Percentiles rank a stretch among this genome's conserved stretches.
Evolutionary conservation across 2,797 vertebrate genomes (phyloP).

Genomic region (Geotria australis): DNA sequence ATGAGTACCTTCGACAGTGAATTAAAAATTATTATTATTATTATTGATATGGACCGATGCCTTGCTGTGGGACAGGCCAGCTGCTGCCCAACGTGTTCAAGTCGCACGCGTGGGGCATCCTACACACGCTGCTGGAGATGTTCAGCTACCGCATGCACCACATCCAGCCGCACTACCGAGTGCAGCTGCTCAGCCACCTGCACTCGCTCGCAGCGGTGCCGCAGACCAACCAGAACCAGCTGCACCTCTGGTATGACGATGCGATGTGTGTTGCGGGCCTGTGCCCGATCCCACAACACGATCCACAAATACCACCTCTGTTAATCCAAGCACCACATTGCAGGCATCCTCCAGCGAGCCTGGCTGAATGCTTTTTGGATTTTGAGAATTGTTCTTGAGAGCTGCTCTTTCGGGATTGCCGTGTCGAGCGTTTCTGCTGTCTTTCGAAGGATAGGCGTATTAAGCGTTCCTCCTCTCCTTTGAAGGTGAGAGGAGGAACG

Average conservation of each 20-base stretch:
- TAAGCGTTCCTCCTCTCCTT: too few species aligned
- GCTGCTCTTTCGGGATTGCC: too few species aligned
- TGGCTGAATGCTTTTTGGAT: too few species aligned
- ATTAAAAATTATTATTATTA: too few species aligned
- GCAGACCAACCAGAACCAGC: conserved; percentile 94
- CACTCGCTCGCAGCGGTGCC: conserved; percentile 79
- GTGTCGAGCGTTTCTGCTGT: too few species aligned
- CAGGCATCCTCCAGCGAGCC: too few species aligned
- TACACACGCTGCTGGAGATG: conserved; percentile 89
- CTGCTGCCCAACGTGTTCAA: conserved; percentile 87
- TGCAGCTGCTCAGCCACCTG: conserved; percentile 81
- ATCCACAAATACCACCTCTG: too few species aligned
- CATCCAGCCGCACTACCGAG: conserved; percentile 85
- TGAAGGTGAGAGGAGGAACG: too few species aligned
- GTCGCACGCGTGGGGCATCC: conserved; percentile 80
- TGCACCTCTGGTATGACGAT: conserved; percentile 57
- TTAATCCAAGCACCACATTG: too few species aligned
- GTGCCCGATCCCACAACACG: not conserved
- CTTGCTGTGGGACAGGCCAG: conserved; percentile 25
- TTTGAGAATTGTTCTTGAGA: too few species aligned
- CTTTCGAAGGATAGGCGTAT: too few species aligned
- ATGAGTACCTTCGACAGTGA: too few species aligned
- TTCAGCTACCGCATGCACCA: conserved; percentile 98
- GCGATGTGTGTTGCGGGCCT: not conserved
- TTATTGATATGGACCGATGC: conserved; percentile 1